Evolutionary conservation across 2,797 vertebrate species (phyloP).

Genomic region (Galagoides demidoff): DNA sequence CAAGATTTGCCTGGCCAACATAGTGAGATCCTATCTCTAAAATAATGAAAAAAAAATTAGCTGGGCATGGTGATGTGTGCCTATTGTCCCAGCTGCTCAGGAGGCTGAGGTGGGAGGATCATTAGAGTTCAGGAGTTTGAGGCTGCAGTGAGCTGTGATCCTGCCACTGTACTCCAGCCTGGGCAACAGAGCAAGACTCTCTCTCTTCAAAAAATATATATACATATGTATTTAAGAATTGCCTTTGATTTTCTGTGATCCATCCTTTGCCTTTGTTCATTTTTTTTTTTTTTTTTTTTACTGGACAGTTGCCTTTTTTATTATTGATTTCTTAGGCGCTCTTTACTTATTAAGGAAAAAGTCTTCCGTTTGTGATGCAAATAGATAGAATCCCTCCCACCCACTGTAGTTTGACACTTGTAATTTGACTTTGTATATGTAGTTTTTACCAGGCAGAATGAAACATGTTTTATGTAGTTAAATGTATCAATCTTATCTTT

Average conservation of each 20-base stretch:
- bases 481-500: conserved; percentile 32
- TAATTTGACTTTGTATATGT: conserved; percentile 30
- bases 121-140: not conserved
- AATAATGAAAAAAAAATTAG: not conserved
- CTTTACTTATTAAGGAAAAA: conserved; percentile 58
- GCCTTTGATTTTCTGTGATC: not conserved
- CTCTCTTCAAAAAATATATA: not conserved
- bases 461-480: not conserved
- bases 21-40: not conserved
- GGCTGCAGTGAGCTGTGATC: not conserved
- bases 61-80: not conserved
- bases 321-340: conserved; percentile 9
- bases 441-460: conserved; percentile 9
- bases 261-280: conserved; percentile 1
- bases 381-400: not conserved
- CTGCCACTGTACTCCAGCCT: not conserved
- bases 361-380: not conserved
- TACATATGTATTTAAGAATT: not conserved
- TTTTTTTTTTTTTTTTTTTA: conserved; percentile 7
- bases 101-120: not conserved
- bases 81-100: not conserved
- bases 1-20: not conserved
- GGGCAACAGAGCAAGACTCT: not conserved
- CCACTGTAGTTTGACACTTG: not conserved
- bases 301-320: not conserved